A percentile compares a stretch with the other conserved stretches of the same genome.
Evolutionary conservation across 2,797 vertebrate species (phyloP).

Genomic region (Thripadectes ignobilis): DNA sequence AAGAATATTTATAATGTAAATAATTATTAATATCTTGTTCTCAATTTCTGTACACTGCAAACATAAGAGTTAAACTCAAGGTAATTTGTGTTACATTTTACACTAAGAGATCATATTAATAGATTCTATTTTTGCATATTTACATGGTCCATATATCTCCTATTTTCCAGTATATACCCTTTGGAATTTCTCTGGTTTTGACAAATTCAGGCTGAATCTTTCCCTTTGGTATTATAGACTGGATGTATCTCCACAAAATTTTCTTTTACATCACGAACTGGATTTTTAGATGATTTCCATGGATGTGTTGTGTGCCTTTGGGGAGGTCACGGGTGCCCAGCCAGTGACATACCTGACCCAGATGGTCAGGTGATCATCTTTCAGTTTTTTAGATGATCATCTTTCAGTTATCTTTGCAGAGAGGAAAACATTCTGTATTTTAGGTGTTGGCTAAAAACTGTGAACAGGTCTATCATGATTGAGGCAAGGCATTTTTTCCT

Average conservation of each 20-base stretch:
- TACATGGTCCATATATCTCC: neutral
- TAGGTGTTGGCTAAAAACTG: neutral
- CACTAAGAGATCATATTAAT: neutral
- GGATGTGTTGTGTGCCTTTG: no score
- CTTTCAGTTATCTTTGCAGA: neutral
- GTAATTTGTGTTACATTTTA: neutral
- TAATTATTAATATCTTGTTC: neutral
- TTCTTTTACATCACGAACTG: accelerated
- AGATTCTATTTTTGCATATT: neutral
- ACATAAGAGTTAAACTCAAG: neutral
- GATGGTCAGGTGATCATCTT: neutral
- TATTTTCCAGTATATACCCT: neutral
- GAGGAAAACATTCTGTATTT: neutral
- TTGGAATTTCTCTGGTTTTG: neutral
- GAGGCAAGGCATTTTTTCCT: neutral
- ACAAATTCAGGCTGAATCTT: neutral
- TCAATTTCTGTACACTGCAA: neutral
- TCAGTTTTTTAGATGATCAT: no score
- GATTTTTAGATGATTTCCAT: neutral
- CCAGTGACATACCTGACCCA: no score
- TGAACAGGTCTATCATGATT: accelerated
- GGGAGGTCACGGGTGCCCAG: no score
- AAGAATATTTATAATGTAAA: neutral
- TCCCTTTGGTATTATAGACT: neutral
- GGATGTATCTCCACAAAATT: neutral